Evolutionary conservation across 2,888 invertebrate species (phyloP).

Genomic region (Tetrapedia diversipes): DNA sequence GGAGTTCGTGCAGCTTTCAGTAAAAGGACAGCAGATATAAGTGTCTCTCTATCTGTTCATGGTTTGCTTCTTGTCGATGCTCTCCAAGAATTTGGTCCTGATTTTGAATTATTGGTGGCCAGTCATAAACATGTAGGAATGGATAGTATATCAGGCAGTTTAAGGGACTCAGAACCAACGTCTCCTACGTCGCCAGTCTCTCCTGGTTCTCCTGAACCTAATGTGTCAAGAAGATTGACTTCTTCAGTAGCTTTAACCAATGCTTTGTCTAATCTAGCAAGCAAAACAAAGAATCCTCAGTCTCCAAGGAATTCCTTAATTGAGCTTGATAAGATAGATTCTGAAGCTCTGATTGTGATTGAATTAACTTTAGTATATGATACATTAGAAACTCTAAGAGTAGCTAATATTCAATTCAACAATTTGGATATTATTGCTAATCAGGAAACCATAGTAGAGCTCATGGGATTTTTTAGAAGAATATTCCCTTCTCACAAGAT

Average conservation of each 20-base stretch:
- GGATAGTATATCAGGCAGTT: conserved; percentile 96
- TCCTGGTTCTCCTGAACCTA: conserved; percentile 88
- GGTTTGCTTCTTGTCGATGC: conserved; percentile 97
- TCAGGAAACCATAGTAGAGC: conserved; percentile 96
- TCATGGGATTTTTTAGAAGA: conserved; percentile 93
- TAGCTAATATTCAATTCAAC: conserved; percentile 96
- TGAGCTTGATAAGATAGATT: conserved; percentile 83
- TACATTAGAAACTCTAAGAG: conserved; percentile 83
- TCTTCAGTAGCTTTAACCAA: conserved; percentile 85
- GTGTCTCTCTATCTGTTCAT: conserved; percentile 94
- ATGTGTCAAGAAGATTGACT: conserved; percentile 81
- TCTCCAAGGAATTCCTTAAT: conserved; percentile 74
- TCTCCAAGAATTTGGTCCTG: conserved; percentile 96
- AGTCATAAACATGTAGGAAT: conserved; percentile 97
- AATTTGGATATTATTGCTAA: conserved; percentile 97
- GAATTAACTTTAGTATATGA: conserved; percentile 90
- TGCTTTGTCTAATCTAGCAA: conserved; percentile 84
- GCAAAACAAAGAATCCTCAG: conserved; percentile 71
- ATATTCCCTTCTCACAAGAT: conserved; percentile 84
- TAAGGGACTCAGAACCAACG: conserved; percentile 95
- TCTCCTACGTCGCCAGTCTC: conserved; percentile 94
- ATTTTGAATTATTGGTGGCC: conserved; percentile 96
- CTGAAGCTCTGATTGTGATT: conserved; percentile 90
- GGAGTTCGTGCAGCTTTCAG: conserved; percentile 92
- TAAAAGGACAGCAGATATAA: conserved; percentile 89